Percentiles rank a stretch among this genome's conserved stretches.
Evolutionary conservation across 2,113 vertebrate genomes (phyloP).

Genomic region (Anoplopoma fimbria): DNA sequence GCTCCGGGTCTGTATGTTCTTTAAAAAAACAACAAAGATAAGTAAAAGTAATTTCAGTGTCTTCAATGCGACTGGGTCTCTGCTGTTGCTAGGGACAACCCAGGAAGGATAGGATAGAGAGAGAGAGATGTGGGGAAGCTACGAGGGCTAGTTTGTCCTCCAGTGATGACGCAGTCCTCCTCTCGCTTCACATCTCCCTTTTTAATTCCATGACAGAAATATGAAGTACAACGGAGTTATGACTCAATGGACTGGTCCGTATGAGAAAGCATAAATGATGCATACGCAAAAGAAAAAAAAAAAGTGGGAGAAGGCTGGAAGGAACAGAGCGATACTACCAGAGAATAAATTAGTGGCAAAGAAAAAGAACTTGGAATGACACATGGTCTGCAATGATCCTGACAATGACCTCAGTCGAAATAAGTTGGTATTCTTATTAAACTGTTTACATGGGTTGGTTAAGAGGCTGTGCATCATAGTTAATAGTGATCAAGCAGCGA

Average conservation of each 20-base stretch:
- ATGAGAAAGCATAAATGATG: constrained; percentile 20
- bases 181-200: constrained; percentile 12
- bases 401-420: not conserved
- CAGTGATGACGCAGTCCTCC: constrained; percentile 34
- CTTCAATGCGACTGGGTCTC: constrained; percentile 12
- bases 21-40: not conserved
- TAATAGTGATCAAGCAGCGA: too few relatives aligned
- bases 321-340: not conserved
- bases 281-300: not conserved
- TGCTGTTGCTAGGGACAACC: constrained; percentile 65
- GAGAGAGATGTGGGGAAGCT: constrained; percentile 3
- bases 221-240: constrained; percentile 9
- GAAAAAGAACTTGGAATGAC: not conserved
- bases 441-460: not conserved
- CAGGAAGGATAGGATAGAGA: not conserved
- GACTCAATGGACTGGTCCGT: constrained; percentile 10
- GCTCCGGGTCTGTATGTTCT: not conserved
- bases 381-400: too few relatives aligned
- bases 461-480: not conserved
- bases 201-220: constrained; percentile 12
- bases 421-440: not conserved
- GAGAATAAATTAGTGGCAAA: not conserved
- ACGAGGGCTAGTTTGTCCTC: constrained; percentile 40
- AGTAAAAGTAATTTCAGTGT: constrained; percentile 5
- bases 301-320: not conserved